phyloP scores from a whole-genome alignment of 2,113 vertebrate genomes.

The Pontoporia blainvillei region DNA sequence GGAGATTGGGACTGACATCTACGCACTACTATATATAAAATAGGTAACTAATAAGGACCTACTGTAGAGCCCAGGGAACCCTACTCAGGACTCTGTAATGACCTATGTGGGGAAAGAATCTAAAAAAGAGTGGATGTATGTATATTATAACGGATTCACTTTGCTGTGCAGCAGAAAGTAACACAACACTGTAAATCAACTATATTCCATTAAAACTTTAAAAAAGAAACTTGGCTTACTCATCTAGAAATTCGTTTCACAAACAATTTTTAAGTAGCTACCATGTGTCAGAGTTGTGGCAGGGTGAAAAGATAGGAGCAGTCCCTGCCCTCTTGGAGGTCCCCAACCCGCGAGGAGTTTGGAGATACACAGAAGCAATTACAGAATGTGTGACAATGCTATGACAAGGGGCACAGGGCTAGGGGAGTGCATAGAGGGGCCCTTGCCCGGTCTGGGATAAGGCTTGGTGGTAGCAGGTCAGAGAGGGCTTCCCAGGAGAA shows the following conservation, averaged over 20 bases:
- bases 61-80: not conserved
- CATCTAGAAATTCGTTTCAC: not conserved
- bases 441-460: not conserved
- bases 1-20: not conserved
- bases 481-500: not conserved
- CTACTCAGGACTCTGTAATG: not conserved
- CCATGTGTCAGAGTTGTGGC: not conserved
- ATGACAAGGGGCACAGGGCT: not conserved
- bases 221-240: not conserved
- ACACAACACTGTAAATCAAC: not conserved
- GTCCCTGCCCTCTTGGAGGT: not conserved
- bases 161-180: not conserved
- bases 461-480: too few relatives aligned
- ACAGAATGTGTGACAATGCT: not conserved
- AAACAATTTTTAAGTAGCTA: not conserved
- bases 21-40: not conserved
- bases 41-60: not conserved
- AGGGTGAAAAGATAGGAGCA: not conserved
- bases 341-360: not conserved
- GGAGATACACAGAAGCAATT: not conserved
- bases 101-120: not conserved
- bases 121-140: not conserved
- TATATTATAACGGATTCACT: not conserved
- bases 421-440: rapidly evolving
- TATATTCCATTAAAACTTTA: not conserved